A percentile compares a stretch with the other conserved stretches of the same genome.
phyloP scores from a whole-genome alignment of 1,140 invertebrate species.

The Cyclargus thomasi region DNA sequence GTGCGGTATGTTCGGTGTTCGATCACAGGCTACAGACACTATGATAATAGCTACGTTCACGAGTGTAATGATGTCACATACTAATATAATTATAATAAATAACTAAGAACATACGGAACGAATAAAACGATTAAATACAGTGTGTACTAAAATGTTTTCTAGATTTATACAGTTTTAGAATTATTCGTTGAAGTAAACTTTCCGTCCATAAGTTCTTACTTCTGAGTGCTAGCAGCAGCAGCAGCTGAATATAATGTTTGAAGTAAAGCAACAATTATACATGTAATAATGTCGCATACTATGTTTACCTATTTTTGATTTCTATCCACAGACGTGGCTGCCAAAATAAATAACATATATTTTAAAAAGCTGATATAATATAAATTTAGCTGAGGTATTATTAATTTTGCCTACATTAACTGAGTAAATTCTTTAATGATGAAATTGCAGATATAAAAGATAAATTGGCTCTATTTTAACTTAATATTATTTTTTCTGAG shows the following conservation, averaged over 20 bases:
- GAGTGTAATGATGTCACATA: slow-evolving; percentile 8
- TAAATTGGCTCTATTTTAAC: background rate
- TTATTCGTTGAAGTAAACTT: too few relatives aligned
- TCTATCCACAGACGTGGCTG: slow-evolving; percentile 57
- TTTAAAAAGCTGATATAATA: slow-evolving; percentile 40
- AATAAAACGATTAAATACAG: slow-evolving; percentile 35
- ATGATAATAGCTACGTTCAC: background rate
- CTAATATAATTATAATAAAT: slow-evolving; percentile 21
- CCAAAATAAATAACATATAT: slow-evolving; percentile 62
- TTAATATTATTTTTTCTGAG: too few relatives aligned
- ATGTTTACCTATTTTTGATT: slow-evolving; percentile 52
- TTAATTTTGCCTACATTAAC: background rate
- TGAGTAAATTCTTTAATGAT: background rate
- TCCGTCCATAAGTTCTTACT: slow-evolving; percentile 31
- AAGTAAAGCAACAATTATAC: slow-evolving; percentile 44
- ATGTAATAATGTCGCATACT: slow-evolving; percentile 50
- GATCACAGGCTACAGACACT: background rate
- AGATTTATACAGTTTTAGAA: too few relatives aligned
- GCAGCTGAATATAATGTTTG: slow-evolving; percentile 31
- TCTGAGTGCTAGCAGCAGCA: slow-evolving; percentile 23
- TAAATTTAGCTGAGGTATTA: background rate
- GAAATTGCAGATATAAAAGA: background rate
- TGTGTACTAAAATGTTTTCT: background rate
- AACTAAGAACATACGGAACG: slow-evolving; percentile 9
- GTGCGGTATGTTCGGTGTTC: background rate